These are phyloP conservation scores for Pogona vitticeps DNA, from an alignment of 2,113 vertebrate species.

Conservation along the genomic window DNA sequence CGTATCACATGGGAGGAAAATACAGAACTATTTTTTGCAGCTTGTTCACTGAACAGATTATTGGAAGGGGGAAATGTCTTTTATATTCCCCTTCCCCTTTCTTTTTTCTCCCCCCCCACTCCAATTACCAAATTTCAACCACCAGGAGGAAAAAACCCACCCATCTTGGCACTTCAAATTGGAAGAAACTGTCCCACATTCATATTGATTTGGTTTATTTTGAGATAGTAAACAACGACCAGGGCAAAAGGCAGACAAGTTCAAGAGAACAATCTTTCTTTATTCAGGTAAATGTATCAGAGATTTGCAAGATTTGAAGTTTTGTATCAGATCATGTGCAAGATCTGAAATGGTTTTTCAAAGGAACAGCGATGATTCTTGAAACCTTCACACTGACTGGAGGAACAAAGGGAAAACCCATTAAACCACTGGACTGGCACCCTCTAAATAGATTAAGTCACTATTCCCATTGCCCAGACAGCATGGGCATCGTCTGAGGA, in stretches of 20 bases:
- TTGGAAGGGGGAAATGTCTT: slow-evolving; percentile 76
- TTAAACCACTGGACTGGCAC: not conserved
- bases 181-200: slow-evolving; percentile 80
- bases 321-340: not conserved
- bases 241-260: slow-evolving; percentile 65
- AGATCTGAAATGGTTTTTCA: not conserved
- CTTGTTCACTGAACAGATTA: slow-evolving; percentile 87
- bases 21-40: slow-evolving; percentile 87
- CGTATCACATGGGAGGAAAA: slow-evolving; percentile 83
- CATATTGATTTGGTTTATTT: slow-evolving; percentile 78
- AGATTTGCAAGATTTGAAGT: not conserved
- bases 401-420: not conserved
- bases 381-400: not conserved
- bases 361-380: not conserved
- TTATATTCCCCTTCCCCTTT: slow-evolving; percentile 32
- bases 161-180: slow-evolving; percentile 79
- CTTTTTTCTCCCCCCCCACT: slow-evolving; percentile 69
- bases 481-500: too few species aligned
- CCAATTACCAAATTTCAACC: slow-evolving; percentile 78
- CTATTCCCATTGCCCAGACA: too few species aligned
- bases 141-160: slow-evolving; percentile 55
- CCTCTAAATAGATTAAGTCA: too few species aligned
- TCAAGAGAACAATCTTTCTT: slow-evolving; percentile 23
- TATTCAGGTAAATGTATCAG: slow-evolving; percentile 34
- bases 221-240: slow-evolving; percentile 76